Evolutionary conservation across 2,888 invertebrate genomes (phyloP).

Genomic region (Nudaria mundana): DNA sequence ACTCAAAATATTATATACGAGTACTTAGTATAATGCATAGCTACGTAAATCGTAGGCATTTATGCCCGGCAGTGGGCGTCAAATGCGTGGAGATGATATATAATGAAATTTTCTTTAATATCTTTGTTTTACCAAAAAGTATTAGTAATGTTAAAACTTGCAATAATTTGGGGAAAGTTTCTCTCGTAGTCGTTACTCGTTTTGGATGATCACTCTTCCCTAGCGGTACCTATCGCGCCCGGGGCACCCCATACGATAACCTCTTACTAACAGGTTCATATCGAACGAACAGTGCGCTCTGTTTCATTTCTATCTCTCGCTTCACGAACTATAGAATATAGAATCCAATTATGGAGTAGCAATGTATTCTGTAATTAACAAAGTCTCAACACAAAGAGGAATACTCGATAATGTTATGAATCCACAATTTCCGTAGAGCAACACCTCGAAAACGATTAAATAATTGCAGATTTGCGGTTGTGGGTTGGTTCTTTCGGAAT

Average conservation of each 20-base stretch:
- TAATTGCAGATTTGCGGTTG: slow-evolving; percentile 69
- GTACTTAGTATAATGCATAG: too few species aligned
- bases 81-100: too few species aligned
- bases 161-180: slow-evolving; percentile 32
- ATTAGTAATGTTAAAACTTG: too few species aligned
- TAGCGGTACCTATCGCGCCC: slow-evolving; percentile 63
- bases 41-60: too few species aligned
- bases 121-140: too few species aligned
- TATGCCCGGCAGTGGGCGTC: too few species aligned
- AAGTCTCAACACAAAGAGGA: slow-evolving; percentile 16
- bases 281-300: slow-evolving; percentile 25
- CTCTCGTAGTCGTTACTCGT: slow-evolving; percentile 40
- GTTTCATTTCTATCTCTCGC: slow-evolving; percentile 37
- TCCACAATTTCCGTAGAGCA: slow-evolving; percentile 61
- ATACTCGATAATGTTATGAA: slow-evolving; percentile 44
- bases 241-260: slow-evolving; percentile 65
- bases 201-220: slow-evolving; percentile 68
- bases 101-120: too few species aligned
- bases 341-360: slow-evolving; percentile 17
- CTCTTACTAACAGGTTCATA: slow-evolving; percentile 38
- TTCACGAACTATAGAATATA: slow-evolving; percentile 8
- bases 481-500: slow-evolving; percentile 58
- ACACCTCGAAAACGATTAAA: slow-evolving; percentile 73
- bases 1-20: too few species aligned
- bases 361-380: slow-evolving; percentile 25